Base-by-base conservation (phyloP, 2,888 invertebrate genomes). In the Petrolisthes manimaculis region DNA sequence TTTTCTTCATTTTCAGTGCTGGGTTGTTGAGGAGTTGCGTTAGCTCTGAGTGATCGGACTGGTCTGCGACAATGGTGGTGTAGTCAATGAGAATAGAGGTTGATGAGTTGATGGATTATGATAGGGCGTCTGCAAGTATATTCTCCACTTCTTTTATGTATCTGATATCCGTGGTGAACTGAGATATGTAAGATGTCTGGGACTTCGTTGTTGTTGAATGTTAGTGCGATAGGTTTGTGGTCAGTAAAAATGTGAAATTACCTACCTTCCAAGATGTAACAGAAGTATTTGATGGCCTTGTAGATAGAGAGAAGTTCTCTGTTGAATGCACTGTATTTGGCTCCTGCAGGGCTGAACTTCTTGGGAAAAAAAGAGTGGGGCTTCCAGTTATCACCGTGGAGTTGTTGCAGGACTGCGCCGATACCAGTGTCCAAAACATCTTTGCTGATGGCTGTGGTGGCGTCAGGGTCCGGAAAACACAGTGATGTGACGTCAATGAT, bases 331-430 rank as follows among this genome's bases (percentile, higher is more conserved):
- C 77, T 84, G 55, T 54, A 61, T 51, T 71, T 69, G 4, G 55
- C 6, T 56, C 67, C 83, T 18, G 69, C 69, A 14, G 14, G 37
- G 24, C 14, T 71, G 21, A 74, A n/a, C 75, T 84, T 56, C 21
- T 56, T 54, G 37, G 74, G 54, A 24, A 55, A 75, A 37, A 84
- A 74, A 5, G 84, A 24, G 14, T 53, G 12, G 6, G 77, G 77
- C 54, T 77, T 37, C 84, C 77, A 84, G n/a, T 4, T 21, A 18
- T 37, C 37, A 21, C 37, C 51, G 55, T 24, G 37, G 37, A 24
- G 54, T 21, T 84, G 84, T 61, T 75, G 77, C 12, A 75, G 55
- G 53, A 84, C 56, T 12, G 84, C 84, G 24, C 77, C 84, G 56
- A 54, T 24, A 2, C 84, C 84, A 24, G 56, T 84, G 24, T 24